Percentiles rank a stretch among this genome's conserved stretches.
Evolutionary conservation across 2,888 invertebrate genomes (phyloP).

Genomic region (Aleiodes alternator): DNA sequence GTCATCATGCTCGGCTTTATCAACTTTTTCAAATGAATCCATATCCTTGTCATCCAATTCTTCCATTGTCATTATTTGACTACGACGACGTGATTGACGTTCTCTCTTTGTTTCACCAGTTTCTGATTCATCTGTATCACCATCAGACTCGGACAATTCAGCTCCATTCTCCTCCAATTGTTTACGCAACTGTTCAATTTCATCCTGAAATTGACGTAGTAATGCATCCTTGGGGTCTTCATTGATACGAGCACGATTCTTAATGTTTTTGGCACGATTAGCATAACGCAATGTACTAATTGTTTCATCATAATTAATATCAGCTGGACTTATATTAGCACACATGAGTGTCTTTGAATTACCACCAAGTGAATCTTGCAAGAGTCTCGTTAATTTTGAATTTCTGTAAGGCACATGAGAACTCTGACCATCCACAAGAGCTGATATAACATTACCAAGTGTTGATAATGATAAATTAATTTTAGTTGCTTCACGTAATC

Average conservation of each 20-base stretch:
- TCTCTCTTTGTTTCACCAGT: conserved; percentile 65
- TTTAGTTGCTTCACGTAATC: conserved; percentile 97
- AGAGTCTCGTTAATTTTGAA: conserved; percentile 94
- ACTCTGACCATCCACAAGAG: conserved; percentile 97
- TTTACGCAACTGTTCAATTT: conserved; percentile 93
- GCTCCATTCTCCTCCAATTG: conserved; percentile 85
- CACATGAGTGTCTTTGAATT: conserved; percentile 98
- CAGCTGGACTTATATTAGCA: conserved; percentile 98
- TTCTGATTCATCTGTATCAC: conserved; percentile 69
- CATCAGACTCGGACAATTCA: conserved; percentile 71
- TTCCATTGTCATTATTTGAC: conserved; percentile 76
- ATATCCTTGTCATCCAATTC: conserved; percentile 78
- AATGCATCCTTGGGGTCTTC: conserved; percentile 98
- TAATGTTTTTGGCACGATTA: conserved; percentile 97
- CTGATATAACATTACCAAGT: conserved; percentile 98
- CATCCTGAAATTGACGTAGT: conserved; percentile 95
- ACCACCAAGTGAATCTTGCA: conserved; percentile 98
- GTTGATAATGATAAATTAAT: conserved; percentile 98
- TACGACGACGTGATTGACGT: conserved; percentile 71
- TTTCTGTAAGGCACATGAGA: conserved; percentile 99
- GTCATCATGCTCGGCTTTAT: conserved; percentile 78
- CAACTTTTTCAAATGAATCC: conserved; percentile 73
- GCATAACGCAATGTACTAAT: conserved; percentile 98
- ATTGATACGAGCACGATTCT: conserved; percentile 96
- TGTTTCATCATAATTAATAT: conserved; percentile 97